Base-by-base conservation (phyloP, 1,140 invertebrate genomes). In the Chironomus striatipennis region DNA sequence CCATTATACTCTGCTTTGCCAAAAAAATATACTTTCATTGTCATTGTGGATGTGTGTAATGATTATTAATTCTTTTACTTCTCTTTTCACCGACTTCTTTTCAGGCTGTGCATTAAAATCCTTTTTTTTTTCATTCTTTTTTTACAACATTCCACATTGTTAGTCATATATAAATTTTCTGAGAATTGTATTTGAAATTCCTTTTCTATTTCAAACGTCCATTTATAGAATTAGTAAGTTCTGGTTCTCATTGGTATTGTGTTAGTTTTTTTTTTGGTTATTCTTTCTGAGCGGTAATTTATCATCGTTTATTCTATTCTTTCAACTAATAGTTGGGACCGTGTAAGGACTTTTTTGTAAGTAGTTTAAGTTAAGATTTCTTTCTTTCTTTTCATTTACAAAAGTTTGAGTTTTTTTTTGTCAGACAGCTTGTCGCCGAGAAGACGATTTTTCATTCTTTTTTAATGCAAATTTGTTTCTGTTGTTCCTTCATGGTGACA, bases 281-380 rank as follows among this genome's bases (percentile, higher is more conserved):
- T 57, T 57, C 47, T 18, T 21, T 70, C 20, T 70, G n/a, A 70
- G 9, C 65, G 18, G 65, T 70, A 70, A 70, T 70, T 70, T 70
- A 70, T 70, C 65, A 70, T 70, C 65, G 20, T 70, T 70, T 70
- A 21, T 70, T 70, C 18, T 18, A 70, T 70, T 70, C 65, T 70
- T 70, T 70, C 20, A 8, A 9, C 20, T 70, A 70, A 70, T 20
- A 18, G 17, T 21, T 18, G 18, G 20, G 18, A 70, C 17, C 18
- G 18, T 70, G 15, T 18, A 70, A 70, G 65, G 65, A 70, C 20
- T 70, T 18, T 70, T 20, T 17, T 70, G 24, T 34, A 34, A 34
- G 24, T 1, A 34, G 24, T 34, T 34, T 34, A 34, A 2, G 24
- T 34, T 34, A 5, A 5, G 24, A 34, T 34, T 5, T 17, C n/a